phyloP scores from a whole-genome alignment of 2,797 vertebrate species.

The Distichodus sexfasciatus region DNA sequence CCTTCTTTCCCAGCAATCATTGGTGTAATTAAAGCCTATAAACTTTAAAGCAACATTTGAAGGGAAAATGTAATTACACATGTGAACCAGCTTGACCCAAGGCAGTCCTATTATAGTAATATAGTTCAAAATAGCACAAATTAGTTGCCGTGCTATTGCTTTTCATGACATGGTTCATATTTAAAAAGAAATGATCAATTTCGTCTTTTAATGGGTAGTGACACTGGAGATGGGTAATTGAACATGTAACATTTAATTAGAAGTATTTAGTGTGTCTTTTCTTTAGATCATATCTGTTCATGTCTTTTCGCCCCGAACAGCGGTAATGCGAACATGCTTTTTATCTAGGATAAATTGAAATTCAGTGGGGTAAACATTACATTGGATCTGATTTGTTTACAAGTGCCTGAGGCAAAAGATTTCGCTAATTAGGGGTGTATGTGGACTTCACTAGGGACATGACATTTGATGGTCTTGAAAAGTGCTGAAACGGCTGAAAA shows the following conservation, averaged over 20 bases:
- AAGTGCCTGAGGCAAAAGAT: conserved; percentile 59
- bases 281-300: background rate
- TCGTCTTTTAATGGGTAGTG: conserved; percentile 1
- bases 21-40: conserved; percentile 35
- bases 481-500: conserved; percentile 51
- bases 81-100: conserved; percentile 16
- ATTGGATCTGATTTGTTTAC: conserved; percentile 70
- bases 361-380: conserved; percentile 58
- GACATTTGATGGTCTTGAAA: conserved; percentile 42
- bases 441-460: conserved; percentile 52
- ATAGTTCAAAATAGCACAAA: conserved; percentile 1
- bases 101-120: conserved; percentile 20
- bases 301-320: conserved; percentile 4
- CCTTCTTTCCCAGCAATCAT: conserved; percentile 11
- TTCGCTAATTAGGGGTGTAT: conserved; percentile 61
- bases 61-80: conserved; percentile 38
- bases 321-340: conserved; percentile 29
- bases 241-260: conserved; percentile 15
- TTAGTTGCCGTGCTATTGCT: background rate
- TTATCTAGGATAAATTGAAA: conserved; percentile 66
- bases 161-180: conserved; percentile 4
- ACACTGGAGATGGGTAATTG: background rate
- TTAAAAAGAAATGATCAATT: background rate
- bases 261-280: conserved; percentile 4
- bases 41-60: conserved; percentile 35